Evolutionary conservation across 1,140 invertebrate species (phyloP).

Genomic region (Drosophila tristis): DNA sequence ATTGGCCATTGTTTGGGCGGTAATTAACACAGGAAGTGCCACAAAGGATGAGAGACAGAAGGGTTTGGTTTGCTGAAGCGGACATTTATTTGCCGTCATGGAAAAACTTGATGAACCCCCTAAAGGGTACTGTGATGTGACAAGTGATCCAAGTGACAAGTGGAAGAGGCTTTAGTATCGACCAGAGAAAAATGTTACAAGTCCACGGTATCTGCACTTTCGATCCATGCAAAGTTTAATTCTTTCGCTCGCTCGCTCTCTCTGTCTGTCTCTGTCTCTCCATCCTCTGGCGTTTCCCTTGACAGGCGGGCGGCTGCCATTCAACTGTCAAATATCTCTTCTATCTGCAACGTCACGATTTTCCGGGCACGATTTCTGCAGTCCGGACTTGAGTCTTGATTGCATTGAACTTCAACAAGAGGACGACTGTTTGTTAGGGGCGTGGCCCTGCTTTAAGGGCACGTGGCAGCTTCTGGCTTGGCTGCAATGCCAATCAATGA

Average conservation of each 20-base stretch:
- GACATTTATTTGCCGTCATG: too few relatives aligned
- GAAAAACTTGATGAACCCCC: too few relatives aligned
- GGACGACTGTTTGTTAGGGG: conserved; percentile 14
- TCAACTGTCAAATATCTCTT: conserved; percentile 76
- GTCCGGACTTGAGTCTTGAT: conserved; percentile 24
- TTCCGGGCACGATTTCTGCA: conserved; percentile 27
- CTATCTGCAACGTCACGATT: conserved; percentile 68
- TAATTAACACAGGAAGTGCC: conserved; percentile 37
- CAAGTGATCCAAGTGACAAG: too few relatives aligned
- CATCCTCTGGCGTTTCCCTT: not conserved
- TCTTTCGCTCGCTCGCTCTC: not conserved
- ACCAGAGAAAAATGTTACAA: not conserved
- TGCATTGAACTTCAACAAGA: conserved; percentile 49
- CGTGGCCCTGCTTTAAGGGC: conserved; percentile 41
- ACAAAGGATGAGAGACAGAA: not conserved
- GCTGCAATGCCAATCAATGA: conserved; percentile 47
- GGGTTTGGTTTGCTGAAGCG: too few relatives aligned
- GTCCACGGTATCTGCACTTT: not conserved
- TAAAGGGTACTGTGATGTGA: too few relatives aligned
- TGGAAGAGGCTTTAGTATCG: too few relatives aligned
- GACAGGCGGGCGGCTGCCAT: conserved; percentile 62
- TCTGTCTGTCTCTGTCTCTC: not conserved
- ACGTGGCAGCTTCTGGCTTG: conserved; percentile 58
- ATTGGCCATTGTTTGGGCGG: conserved; percentile 59
- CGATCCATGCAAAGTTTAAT: conserved; percentile 9